phyloP scores from a whole-genome alignment of 2,888 invertebrate species.

The Tenthredo amoena region DNA sequence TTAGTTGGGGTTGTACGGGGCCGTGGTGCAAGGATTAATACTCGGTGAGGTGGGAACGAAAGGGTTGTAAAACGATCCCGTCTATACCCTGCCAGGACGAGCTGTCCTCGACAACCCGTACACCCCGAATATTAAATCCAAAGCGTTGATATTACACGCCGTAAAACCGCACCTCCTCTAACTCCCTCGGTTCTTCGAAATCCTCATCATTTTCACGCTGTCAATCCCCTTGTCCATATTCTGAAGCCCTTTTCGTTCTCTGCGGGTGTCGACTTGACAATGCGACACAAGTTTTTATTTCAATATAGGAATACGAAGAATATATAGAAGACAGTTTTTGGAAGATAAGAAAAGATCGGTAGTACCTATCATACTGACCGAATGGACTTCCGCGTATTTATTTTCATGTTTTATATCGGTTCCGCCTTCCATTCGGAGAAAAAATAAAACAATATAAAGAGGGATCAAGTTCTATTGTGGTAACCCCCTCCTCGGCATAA shows the following conservation, averaged over 20 bases:
- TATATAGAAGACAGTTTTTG: not conserved
- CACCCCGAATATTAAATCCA: slow-evolving; percentile 51
- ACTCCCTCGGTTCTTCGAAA: not conserved
- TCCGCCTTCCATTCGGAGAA: not conserved
- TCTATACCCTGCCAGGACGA: slow-evolving; percentile 27
- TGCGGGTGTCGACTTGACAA: not conserved
- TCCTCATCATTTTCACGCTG: slow-evolving; percentile 19
- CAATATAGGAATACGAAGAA: not conserved
- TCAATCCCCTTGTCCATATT: slow-evolving; percentile 36
- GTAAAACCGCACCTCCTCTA: slow-evolving; percentile 32
- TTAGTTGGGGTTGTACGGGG: slow-evolving; percentile 28
- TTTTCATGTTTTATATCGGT: not conserved
- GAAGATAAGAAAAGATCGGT: not conserved
- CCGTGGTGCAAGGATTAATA: slow-evolving; percentile 34
- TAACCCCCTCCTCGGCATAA: not conserved
- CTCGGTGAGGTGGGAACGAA: slow-evolving; percentile 32
- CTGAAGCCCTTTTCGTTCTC: not conserved
- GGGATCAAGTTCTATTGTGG: slow-evolving; percentile 11
- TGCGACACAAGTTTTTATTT: not conserved
- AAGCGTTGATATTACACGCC: slow-evolving; percentile 51
- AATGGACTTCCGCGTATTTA: slow-evolving; percentile 4
- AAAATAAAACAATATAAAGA: not conserved
- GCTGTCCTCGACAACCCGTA: slow-evolving; percentile 50
- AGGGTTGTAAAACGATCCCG: slow-evolving; percentile 49
- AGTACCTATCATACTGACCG: not conserved